Conservation (phyloP, 2,888 invertebrate genomes). For the Drosophila barbarae region DNA sequence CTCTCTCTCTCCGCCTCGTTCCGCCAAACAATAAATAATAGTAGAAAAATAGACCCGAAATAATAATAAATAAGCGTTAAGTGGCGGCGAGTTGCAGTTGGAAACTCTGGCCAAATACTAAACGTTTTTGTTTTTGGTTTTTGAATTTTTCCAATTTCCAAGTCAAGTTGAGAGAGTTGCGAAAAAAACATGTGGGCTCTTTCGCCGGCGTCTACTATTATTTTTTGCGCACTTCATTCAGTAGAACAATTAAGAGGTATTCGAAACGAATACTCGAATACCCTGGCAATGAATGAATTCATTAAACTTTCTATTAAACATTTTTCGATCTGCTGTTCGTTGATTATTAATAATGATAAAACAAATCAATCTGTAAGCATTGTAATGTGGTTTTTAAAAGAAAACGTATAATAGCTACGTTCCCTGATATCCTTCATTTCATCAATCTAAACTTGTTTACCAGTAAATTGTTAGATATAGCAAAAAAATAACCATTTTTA, state of each 20-base stretch:
- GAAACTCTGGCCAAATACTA: not conserved
- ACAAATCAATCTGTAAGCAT: too few species aligned
- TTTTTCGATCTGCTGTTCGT: too few species aligned
- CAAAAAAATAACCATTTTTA: too few species aligned
- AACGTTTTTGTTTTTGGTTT: not conserved
- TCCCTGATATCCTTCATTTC: too few species aligned
- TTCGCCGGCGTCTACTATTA: slow-evolving; percentile 47
- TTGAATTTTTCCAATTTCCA: not conserved
- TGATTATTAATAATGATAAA: too few species aligned
- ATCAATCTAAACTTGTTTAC: too few species aligned
- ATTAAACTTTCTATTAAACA: too few species aligned
- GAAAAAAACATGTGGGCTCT: slow-evolving; percentile 1
- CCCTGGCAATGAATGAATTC: not conserved
- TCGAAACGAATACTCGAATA: not conserved
- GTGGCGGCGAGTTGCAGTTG: not conserved
- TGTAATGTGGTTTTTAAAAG: too few species aligned
- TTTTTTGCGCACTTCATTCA: slow-evolving; percentile 62
- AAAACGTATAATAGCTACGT: too few species aligned
- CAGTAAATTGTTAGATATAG: too few species aligned
- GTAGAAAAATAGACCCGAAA: slow-evolving; percentile 14
- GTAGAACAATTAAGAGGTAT: slow-evolving; percentile 15
- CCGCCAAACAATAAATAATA: slow-evolving; percentile 40
- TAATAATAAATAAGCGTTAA: slow-evolving; percentile 28
- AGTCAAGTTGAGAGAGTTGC: not conserved
- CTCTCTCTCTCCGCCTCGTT: not conserved